Evolutionary conservation across 2,888 invertebrate species (phyloP).

Genomic region (Cyclophora punctaria): DNA sequence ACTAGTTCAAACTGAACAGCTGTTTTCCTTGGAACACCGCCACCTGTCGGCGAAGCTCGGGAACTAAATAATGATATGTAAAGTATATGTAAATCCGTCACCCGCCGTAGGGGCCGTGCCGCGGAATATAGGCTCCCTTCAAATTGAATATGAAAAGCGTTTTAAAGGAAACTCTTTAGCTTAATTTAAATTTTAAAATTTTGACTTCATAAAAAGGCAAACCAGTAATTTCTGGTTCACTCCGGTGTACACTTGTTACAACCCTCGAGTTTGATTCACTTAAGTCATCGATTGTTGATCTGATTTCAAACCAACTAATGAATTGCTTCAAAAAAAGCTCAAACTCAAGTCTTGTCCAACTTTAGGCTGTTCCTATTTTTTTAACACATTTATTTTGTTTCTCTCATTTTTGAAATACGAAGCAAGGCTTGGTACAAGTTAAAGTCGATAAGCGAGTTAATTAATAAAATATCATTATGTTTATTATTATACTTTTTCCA

Average conservation of each 20-base stretch:
- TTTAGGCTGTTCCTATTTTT: no score
- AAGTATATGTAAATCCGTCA: conserved; percentile 42
- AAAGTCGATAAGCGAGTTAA: no score
- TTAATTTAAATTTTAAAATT: conserved; percentile 30
- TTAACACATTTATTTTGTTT: no score
- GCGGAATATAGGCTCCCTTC: conserved; percentile 24
- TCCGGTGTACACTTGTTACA: conserved; percentile 1
- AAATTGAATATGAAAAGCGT: conserved; percentile 31
- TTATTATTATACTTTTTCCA: no score
- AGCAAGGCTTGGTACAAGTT: no score
- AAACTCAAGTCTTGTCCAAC: no score
- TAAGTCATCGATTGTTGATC: no score
- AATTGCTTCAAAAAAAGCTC: no score
- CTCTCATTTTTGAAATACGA: no score
- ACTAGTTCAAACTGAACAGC: conserved; percentile 4
- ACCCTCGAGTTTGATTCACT: no score
- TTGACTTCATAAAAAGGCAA: conserved; percentile 12
- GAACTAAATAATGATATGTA: conserved; percentile 36
- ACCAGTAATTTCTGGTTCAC: conserved; percentile 8
- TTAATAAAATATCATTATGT: no score
- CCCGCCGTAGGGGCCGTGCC: conserved; percentile 15
- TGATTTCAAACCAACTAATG: no score
- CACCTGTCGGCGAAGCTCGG: conserved; percentile 19
- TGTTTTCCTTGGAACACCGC: conserved; percentile 15
- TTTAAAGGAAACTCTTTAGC: conserved; percentile 20